These are phyloP conservation scores for Ephestia elutella DNA, from an alignment of 1,140 invertebrate species.

Conservation along the genomic window DNA sequence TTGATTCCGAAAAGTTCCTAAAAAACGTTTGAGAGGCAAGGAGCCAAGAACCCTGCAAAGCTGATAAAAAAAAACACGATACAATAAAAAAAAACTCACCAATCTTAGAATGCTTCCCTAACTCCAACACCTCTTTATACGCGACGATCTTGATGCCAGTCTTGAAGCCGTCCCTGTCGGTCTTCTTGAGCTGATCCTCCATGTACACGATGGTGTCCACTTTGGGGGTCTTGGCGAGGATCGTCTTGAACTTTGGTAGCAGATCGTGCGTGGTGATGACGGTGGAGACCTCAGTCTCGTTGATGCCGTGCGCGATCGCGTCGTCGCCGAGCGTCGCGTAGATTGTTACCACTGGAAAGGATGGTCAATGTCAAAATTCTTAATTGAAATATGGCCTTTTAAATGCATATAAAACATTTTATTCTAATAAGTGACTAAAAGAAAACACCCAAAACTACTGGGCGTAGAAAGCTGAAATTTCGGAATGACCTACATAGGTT, in stretches of 20 bases:
- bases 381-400: no score
- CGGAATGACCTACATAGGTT: no score
- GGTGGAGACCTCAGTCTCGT: slow-evolving; percentile 94
- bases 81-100: slow-evolving; percentile 39
- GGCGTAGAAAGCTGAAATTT: no score
- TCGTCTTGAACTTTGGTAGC: slow-evolving; percentile 89
- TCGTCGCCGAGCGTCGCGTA: slow-evolving; percentile 98
- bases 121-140: slow-evolving; percentile 76
- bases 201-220: slow-evolving; percentile 91
- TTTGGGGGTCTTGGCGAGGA: slow-evolving; percentile 80
- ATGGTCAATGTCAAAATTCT: no score
- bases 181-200: slow-evolving; percentile 87
- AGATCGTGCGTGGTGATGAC: slow-evolving; percentile 93
- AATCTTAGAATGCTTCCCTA: slow-evolving; percentile 52
- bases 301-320: slow-evolving; percentile 94
- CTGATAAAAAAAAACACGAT: not conserved
- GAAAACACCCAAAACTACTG: no score
- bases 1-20: no score
- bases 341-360: slow-evolving; percentile 91
- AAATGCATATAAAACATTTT: no score
- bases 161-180: slow-evolving; percentile 80
- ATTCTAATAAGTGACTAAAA: no score
- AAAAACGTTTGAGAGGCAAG: no score
- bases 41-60: no score
- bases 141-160: slow-evolving; percentile 79